These are phyloP conservation scores for Noctua janthe DNA, from an alignment of 2,888 invertebrate genomes.

Conservation along the genomic window DNA sequence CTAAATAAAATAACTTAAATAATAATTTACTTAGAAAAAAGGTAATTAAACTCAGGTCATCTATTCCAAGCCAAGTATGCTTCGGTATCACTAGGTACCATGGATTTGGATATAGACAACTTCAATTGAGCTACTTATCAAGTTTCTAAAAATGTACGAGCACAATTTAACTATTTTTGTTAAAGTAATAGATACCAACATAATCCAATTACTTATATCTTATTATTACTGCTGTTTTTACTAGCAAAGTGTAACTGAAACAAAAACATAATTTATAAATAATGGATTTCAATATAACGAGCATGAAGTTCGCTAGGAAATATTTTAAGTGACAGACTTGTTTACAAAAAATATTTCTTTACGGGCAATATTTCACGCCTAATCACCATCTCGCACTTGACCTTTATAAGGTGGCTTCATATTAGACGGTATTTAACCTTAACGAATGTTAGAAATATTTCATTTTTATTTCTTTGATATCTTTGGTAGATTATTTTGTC, in stretches of 20 bases:
- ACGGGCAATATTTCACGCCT: slow-evolving; percentile 29
- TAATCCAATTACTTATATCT: neutral
- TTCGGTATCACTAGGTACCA: neutral
- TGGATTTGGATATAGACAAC: neutral
- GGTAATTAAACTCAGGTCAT: neutral
- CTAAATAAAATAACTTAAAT: too few relatives aligned
- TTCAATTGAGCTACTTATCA: too few relatives aligned
- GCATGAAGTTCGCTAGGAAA: slow-evolving; percentile 8
- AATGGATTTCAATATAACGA: slow-evolving; percentile 3
- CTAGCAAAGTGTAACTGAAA: neutral
- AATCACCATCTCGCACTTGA: neutral
- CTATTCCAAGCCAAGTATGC: neutral
- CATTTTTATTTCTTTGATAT: neutral
- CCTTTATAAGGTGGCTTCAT: slow-evolving; percentile 12
- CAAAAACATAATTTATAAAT: neutral
- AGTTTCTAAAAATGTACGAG: neutral
- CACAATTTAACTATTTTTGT: too few relatives aligned
- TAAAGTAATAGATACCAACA: too few relatives aligned
- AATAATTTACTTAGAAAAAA: neutral
- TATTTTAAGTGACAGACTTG: neutral
- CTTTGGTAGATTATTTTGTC: neutral
- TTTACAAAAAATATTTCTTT: slow-evolving; percentile 13
- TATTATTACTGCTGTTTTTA: neutral
- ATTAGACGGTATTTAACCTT: neutral
- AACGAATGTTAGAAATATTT: slow-evolving; percentile 7